Conservation (phyloP, 2,797 vertebrate species). For the Cheirogaleus major region DNA sequence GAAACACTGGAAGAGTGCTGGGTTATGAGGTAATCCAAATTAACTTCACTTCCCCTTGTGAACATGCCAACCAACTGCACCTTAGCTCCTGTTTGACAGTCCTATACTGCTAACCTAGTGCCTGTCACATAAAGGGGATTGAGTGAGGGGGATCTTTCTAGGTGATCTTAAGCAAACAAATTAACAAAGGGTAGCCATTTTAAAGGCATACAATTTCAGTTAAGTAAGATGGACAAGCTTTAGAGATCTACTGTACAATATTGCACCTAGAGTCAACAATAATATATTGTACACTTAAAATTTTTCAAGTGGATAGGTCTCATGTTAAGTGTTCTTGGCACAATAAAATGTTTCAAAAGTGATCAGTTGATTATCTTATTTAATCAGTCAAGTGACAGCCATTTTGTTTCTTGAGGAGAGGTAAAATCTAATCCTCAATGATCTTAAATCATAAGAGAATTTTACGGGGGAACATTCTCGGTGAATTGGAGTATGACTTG, state of each 20-base stretch:
- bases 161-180: neutral
- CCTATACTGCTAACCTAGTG: neutral
- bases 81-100: neutral
- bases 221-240: neutral
- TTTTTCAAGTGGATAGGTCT: neutral
- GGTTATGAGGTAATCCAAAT: slow-evolving; percentile 89
- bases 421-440: neutral
- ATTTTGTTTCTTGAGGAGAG: neutral
- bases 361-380: neutral
- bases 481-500: neutral
- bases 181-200: neutral
- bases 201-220: neutral
- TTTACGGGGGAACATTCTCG: neutral
- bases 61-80: fast-evolving
- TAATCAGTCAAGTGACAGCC: neutral
- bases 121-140: neutral
- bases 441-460: neutral
- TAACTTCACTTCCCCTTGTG: neutral
- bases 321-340: neutral
- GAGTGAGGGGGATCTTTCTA: neutral
- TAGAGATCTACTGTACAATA: neutral
- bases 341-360: neutral
- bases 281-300: neutral
- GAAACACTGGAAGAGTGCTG: slow-evolving; percentile 88
- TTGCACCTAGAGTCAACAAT: neutral